These are phyloP conservation scores for Loripinus fragilis DNA, from an alignment of 2,888 invertebrate genomes.

Conservation along the genomic window DNA sequence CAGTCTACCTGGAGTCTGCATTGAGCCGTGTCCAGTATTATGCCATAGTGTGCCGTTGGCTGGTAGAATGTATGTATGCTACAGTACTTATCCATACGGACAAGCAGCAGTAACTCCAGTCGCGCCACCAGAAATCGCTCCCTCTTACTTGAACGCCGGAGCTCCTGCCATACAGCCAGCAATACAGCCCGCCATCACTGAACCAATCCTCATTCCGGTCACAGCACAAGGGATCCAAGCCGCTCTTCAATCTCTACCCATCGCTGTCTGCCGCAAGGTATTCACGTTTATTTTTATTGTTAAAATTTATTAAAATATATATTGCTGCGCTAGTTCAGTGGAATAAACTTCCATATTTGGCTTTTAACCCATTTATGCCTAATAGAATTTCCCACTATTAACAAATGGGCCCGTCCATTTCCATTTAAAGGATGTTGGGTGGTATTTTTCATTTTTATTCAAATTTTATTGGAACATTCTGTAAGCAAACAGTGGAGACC, in stretches of 20 bases:
- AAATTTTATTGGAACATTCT: too few species aligned
- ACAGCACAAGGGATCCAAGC: conserved; percentile 47
- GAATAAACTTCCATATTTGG: too few species aligned
- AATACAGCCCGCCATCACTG: conserved; percentile 48
- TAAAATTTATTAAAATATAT: too few species aligned
- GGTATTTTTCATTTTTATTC: too few species aligned
- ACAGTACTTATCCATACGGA: conserved; percentile 26
- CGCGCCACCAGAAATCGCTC: conserved; percentile 13
- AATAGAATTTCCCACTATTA: too few species aligned
- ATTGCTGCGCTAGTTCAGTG: too few species aligned
- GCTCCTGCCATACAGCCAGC: background rate
- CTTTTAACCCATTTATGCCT: too few species aligned
- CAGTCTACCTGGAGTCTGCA: conserved; percentile 18
- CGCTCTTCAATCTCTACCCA: conserved; percentile 44
- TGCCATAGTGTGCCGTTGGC: conserved; percentile 2
- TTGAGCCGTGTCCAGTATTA: conserved; percentile 14
- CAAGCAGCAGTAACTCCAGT: conserved; percentile 16
- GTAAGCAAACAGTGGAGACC: too few species aligned
- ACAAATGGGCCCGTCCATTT: too few species aligned
- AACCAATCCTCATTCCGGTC: conserved; percentile 52
- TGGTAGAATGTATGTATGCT: conserved; percentile 29
- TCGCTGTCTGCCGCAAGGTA: conserved; percentile 60
- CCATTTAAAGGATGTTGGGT: too few species aligned
- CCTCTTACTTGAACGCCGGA: conserved; percentile 6
- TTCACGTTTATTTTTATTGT: background rate